Percentiles rank a stretch among this genome's conserved stretches.
Evolutionary conservation across 2,888 invertebrate species (phyloP).

Genomic region (Andrena minutula): DNA sequence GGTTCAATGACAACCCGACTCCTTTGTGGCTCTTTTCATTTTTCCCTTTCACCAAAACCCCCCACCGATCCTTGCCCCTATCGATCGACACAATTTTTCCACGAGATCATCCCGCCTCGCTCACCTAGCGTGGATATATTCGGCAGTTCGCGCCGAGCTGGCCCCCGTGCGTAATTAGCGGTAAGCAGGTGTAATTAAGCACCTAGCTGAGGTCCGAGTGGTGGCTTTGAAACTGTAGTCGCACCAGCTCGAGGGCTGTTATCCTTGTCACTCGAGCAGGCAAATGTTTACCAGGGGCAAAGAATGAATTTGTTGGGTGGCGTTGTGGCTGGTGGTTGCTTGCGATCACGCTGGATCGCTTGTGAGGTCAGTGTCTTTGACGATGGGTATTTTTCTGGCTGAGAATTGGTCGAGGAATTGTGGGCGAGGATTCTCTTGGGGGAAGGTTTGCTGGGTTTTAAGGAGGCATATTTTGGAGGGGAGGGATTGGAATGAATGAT

Average conservation of each 20-base stretch:
- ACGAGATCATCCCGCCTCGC: not conserved
- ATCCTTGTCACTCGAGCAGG: not conserved
- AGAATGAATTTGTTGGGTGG: not conserved
- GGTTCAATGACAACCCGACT: conserved; percentile 53
- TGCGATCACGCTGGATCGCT: no score
- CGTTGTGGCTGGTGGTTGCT: not conserved
- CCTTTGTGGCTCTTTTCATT: not conserved
- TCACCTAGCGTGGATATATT: not conserved
- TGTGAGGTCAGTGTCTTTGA: no score
- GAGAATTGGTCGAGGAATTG: no score
- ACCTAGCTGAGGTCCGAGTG: not conserved
- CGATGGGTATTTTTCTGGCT: no score
- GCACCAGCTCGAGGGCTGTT: not conserved
- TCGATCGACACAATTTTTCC: not conserved
- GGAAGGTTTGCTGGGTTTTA: no score
- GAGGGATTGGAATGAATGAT: no score
- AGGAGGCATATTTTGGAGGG: no score
- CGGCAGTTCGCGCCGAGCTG: not conserved
- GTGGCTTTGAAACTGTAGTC: not conserved
- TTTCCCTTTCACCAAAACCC: not conserved
- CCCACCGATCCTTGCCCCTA: conserved; percentile 3
- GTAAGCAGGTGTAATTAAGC: conserved; percentile 16
- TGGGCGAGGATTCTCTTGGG: no score
- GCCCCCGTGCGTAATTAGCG: not conserved
- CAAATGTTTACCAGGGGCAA: not conserved